phyloP scores from a whole-genome alignment of 2,888 invertebrate genomes.

The Noctuana brunneofusca region DNA sequence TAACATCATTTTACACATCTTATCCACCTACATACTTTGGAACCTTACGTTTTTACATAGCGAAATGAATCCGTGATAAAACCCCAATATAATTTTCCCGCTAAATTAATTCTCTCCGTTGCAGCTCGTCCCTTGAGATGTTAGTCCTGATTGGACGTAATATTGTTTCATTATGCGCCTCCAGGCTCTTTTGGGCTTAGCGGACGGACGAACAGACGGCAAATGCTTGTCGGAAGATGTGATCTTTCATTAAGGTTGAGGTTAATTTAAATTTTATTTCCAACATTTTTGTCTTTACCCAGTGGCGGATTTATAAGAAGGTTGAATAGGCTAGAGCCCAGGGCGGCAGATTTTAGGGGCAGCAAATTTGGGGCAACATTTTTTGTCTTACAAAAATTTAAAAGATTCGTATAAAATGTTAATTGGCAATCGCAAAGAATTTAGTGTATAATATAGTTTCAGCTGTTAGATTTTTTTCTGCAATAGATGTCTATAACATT shows the following conservation, averaged over 20 bases:
- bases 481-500: too few species aligned
- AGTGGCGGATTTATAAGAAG: too few species aligned
- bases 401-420: too few species aligned
- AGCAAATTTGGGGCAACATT: too few species aligned
- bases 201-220: slow-evolving; percentile 32
- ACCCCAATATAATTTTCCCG: slow-evolving; percentile 62
- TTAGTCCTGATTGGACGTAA: slow-evolving; percentile 59
- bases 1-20: too few species aligned
- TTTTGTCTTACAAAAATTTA: too few species aligned
- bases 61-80: slow-evolving; percentile 45
- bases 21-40: background rate
- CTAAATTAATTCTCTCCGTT: slow-evolving; percentile 58
- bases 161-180: slow-evolving; percentile 56
- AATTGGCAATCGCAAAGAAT: too few species aligned
- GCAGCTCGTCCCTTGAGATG: slow-evolving; percentile 51
- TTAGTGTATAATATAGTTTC: too few species aligned
- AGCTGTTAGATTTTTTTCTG: too few species aligned
- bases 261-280: slow-evolving; percentile 1
- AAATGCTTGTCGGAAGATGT: slow-evolving; percentile 8
- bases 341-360: too few species aligned
- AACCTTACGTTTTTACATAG: background rate
- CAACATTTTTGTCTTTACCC: background rate
- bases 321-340: too few species aligned
- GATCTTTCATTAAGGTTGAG: slow-evolving; percentile 20
- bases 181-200: slow-evolving; percentile 43